Percentiles rank a stretch among this genome's conserved stretches.
These are phyloP conservation scores for Ormyrus labotus DNA, from an alignment of 2,888 invertebrate species.

Conservation along the genomic window DNA sequence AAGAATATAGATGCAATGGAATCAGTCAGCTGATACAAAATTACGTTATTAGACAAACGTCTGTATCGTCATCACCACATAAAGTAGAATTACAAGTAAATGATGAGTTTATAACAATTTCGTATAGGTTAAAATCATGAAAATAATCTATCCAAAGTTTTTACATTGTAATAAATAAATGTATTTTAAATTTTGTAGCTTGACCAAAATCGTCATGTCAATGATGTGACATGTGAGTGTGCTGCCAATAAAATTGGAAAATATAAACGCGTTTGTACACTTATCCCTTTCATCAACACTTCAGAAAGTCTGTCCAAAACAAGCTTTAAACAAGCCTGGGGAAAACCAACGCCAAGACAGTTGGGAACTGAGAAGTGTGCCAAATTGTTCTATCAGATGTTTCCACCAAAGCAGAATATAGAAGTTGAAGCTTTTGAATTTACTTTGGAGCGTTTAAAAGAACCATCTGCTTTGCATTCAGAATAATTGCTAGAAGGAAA, in stretches of 20 bases:
- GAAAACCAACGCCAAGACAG: no score
- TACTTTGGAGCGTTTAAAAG: background rate
- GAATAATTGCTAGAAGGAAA: background rate
- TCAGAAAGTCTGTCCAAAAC: no score
- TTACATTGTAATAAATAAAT: background rate
- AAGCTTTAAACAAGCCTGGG: no score
- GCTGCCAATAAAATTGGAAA: no score
- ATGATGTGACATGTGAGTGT: background rate
- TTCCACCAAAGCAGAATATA: no score
- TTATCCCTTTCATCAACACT: no score
- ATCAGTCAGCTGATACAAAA: constrained; percentile 42
- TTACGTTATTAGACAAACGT: constrained; percentile 45
- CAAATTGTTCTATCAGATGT: no score
- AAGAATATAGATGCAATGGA: constrained; percentile 42
- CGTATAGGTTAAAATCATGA: no score
- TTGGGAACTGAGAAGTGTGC: no score
- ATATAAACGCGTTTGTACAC: no score
- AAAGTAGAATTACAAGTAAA: constrained; percentile 34
- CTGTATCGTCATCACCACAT: constrained; percentile 47
- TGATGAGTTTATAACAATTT: background rate
- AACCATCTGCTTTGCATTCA: background rate
- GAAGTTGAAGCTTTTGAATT: background rate
- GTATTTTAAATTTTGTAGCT: constrained; percentile 5
- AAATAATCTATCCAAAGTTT: no score
- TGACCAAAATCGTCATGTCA: background rate